phyloP scores from a whole-genome alignment of 2,888 invertebrate species.

The Cotesia congregata region DNA sequence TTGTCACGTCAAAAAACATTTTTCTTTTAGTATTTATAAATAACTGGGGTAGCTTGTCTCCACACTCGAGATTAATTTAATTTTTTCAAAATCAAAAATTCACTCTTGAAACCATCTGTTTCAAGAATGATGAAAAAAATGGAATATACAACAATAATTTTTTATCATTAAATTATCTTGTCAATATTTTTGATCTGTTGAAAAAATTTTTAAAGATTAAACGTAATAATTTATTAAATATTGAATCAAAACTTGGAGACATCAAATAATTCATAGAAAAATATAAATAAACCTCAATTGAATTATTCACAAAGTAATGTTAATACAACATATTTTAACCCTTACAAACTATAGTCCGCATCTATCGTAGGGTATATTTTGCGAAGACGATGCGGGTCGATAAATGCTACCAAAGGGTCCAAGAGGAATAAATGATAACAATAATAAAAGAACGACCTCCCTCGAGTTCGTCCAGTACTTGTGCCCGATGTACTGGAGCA shows the following conservation, averaged over 20 bases:
- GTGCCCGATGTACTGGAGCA: background rate
- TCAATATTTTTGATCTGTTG: too few species aligned
- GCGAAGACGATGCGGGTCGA: background rate
- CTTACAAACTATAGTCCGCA: background rate
- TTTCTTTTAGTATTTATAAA: constrained; percentile 10
- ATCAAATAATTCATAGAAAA: background rate
- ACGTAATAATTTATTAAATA: too few species aligned
- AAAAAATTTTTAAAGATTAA: too few species aligned
- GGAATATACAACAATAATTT: too few species aligned
- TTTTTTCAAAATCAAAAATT: background rate
- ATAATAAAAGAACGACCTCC: background rate
- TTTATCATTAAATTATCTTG: too few species aligned
- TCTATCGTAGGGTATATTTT: background rate
- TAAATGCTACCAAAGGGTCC: background rate
- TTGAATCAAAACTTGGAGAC: too few species aligned
- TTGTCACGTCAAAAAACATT: background rate
- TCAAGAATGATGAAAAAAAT: too few species aligned
- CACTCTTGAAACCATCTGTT: too few species aligned
- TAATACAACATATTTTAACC: background rate
- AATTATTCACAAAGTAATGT: background rate
- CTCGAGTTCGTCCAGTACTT: background rate
- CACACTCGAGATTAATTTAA: background rate
- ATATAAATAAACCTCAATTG: background rate
- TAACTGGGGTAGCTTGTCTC: background rate
- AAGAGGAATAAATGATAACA: background rate